Conservation (phyloP, 2,888 invertebrate species). For the Lycophotia porphyrea region DNA sequence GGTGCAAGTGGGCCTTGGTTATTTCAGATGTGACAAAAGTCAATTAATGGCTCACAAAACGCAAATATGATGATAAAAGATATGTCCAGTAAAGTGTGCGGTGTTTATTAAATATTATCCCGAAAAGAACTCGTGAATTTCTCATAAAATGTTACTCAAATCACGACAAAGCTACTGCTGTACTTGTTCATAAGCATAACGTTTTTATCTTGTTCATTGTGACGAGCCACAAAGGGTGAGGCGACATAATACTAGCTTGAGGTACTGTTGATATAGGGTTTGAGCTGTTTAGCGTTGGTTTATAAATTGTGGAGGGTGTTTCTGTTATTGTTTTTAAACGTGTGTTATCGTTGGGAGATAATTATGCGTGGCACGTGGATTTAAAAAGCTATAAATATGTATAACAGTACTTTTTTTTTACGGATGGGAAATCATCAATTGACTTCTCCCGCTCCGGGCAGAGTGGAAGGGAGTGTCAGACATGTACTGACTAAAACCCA, state of each 20-base stretch:
- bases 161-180: constrained; percentile 8
- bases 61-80: background rate
- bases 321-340: constrained; percentile 17
- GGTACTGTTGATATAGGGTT: constrained; percentile 44
- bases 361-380: background rate
- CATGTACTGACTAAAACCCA: no score
- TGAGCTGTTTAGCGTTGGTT: constrained; percentile 9
- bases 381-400: background rate
- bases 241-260: constrained; percentile 11
- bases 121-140: background rate
- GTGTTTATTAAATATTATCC: constrained; percentile 4
- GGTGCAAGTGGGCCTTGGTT: background rate
- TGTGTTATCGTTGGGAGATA: background rate
- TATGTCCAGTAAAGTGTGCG: background rate
- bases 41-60: background rate
- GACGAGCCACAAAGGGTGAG: constrained; percentile 22
- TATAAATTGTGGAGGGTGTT: constrained; percentile 3
- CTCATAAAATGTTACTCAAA: constrained; percentile 7
- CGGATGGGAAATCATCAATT: no score
- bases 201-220: constrained; percentile 44
- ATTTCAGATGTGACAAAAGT: background rate
- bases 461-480: no score
- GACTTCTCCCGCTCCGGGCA: no score
- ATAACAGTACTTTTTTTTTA: no score
- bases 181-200: constrained; percentile 30